A percentile compares a stretch with the other conserved stretches of the same genome.
These are phyloP conservation scores for Syrista parreyssii DNA, from an alignment of 2,888 invertebrate genomes.

Conservation along the genomic window DNA sequence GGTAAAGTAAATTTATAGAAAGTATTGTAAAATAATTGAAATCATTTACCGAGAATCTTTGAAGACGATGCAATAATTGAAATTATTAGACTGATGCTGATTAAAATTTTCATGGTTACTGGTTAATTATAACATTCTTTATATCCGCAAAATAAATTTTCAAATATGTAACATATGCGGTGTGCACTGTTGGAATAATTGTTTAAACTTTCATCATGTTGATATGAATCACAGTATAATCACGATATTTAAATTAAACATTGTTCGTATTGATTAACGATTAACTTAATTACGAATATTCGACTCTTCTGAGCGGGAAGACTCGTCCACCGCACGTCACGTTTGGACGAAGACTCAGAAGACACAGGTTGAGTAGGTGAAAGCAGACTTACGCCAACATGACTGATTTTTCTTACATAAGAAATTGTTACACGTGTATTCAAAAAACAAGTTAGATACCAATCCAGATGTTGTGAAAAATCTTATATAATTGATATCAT, in stretches of 20 bases:
- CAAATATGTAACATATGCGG: not conserved
- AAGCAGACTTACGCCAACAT: slow-evolving; percentile 38
- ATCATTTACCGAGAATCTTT: not conserved
- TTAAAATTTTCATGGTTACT: not conserved
- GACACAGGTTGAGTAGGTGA: slow-evolving; percentile 29
- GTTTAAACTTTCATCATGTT: not conserved
- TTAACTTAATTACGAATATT: not conserved
- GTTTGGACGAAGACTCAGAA: slow-evolving; percentile 26
- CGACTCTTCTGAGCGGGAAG: not conserved
- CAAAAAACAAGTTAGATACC: not conserved
- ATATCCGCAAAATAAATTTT: not conserved
- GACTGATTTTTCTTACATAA: slow-evolving; percentile 22
- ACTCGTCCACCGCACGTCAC: slow-evolving; percentile 29
- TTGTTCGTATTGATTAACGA: not conserved
- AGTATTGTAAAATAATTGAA: not conserved
- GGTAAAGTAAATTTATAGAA: not conserved
- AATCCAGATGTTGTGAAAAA: not conserved
- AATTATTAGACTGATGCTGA: not conserved
- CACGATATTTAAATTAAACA: not conserved
- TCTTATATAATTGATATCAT: not conserved
- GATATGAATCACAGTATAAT: not conserved
- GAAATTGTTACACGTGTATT: slow-evolving; percentile 15
- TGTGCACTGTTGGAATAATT: not conserved
- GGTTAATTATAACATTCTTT: not conserved
- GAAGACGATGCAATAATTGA: not conserved